Percentiles rank a stretch among this genome's conserved stretches.
Conservation (phyloP, 2,888 invertebrate genomes). For the Macrophya annulata region DNA sequence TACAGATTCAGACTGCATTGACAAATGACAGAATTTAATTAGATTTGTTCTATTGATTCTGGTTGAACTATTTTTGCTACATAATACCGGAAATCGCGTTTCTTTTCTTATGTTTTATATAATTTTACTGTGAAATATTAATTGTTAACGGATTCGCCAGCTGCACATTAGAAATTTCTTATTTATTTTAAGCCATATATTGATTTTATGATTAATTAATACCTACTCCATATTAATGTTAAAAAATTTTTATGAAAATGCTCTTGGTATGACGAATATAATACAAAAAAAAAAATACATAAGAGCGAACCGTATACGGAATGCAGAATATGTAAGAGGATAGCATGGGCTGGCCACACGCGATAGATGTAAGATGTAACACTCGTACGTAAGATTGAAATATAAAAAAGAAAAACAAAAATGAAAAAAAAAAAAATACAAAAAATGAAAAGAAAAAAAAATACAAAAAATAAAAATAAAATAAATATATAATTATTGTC, state of each 20-base stretch:
- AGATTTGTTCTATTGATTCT: slow-evolving; percentile 18
- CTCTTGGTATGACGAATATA: slow-evolving; percentile 22
- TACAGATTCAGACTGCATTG: background rate
- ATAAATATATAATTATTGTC: slow-evolving; percentile 63
- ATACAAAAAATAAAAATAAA: slow-evolving; percentile 42
- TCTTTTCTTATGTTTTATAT: background rate
- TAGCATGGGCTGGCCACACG: slow-evolving; percentile 79
- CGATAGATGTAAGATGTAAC: slow-evolving; percentile 77
- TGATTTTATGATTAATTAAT: too few species aligned
- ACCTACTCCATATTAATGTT: too few species aligned
- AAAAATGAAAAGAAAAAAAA: slow-evolving; percentile 22
- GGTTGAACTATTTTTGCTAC: slow-evolving; percentile 48
- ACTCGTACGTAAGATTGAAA: slow-evolving; percentile 73
- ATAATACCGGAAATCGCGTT: slow-evolving; percentile 12
- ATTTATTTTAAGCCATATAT: background rate
- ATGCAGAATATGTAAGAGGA: slow-evolving; percentile 67
- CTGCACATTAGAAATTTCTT: background rate
- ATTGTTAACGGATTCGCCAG: background rate
- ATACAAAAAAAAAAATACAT: background rate
- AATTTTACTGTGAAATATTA: slow-evolving; percentile 18
- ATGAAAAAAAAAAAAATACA: slow-evolving; percentile 41
- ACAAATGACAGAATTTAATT: slow-evolving; percentile 11
- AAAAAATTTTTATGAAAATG: slow-evolving; percentile 6
- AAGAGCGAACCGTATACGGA: slow-evolving; percentile 55
- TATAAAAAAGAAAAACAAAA: slow-evolving; percentile 55